A percentile compares a stretch with the other conserved stretches of the same genome.
These are phyloP conservation scores for Pachyuromys duprasi DNA, from an alignment of 2,797 vertebrate genomes.

Conservation along the genomic window DNA sequence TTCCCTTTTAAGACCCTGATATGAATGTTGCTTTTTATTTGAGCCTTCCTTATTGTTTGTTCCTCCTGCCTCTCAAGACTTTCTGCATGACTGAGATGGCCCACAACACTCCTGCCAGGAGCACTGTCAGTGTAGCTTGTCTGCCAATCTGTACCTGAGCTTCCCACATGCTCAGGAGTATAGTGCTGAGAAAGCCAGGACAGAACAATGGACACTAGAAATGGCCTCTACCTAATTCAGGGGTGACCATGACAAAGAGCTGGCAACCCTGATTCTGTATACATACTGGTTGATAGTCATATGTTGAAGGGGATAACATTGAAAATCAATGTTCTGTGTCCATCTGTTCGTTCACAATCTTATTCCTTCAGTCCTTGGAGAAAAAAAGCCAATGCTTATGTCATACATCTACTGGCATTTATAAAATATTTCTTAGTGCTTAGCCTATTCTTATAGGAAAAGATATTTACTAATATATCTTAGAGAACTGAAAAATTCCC, in stretches of 20 bases:
- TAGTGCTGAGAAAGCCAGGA: neutral
- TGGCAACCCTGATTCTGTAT: neutral
- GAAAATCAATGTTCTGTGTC: neutral
- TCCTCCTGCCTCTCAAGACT: neutral
- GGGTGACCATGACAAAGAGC: neutral
- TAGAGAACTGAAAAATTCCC: neutral
- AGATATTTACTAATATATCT: neutral
- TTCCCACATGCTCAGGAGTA: neutral
- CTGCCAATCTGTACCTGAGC: neutral
- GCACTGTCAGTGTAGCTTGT: neutral
- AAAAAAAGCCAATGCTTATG: neutral
- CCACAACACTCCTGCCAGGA: neutral
- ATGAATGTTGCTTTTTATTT: neutral
- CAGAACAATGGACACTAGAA: constrained; percentile 10
- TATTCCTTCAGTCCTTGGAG: neutral
- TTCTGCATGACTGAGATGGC: neutral
- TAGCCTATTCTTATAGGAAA: neutral
- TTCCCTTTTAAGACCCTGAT: neutral
- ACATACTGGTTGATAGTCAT: neutral
- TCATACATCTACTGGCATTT: neutral
- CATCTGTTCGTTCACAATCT: neutral
- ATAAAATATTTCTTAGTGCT: neutral
- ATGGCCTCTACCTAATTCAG: constrained; percentile 26
- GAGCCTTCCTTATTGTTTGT: neutral
- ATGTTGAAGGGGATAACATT: neutral